phyloP scores from a whole-genome alignment of 1,140 invertebrate species.

The Paraescarpia echinospica region DNA sequence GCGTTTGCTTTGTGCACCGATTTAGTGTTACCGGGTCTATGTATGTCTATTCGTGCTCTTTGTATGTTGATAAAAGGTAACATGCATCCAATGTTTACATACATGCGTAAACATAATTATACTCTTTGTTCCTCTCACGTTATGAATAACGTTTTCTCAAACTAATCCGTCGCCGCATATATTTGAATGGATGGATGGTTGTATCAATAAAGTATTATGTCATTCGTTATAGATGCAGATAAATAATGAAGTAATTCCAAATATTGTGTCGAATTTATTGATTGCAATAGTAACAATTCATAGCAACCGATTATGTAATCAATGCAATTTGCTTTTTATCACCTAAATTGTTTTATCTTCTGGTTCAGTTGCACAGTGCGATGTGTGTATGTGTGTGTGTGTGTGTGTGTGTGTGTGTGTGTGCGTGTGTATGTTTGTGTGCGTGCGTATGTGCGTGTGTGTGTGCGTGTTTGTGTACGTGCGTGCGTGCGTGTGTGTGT shows the following conservation, averaged over 20 bases:
- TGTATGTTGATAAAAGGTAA: too few relatives aligned
- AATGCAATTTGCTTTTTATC: background rate
- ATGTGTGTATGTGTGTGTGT: too few relatives aligned
- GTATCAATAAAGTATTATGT: too few relatives aligned
- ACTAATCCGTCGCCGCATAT: too few relatives aligned
- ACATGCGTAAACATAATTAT: too few relatives aligned
- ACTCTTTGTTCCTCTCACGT: too few relatives aligned
- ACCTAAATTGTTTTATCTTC: background rate
- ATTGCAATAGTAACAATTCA: background rate
- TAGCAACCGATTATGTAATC: background rate
- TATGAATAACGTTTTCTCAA: too few relatives aligned
- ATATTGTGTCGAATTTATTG: background rate
- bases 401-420: background rate
- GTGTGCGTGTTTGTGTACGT: background rate
- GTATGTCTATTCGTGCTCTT: too few relatives aligned
- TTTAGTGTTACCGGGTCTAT: too few relatives aligned
- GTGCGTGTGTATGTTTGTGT: background rate
- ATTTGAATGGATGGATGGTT: too few relatives aligned
- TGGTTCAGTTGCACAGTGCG: background rate
- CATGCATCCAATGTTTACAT: too few relatives aligned
- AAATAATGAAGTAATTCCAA: background rate
- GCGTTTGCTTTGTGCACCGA: too few relatives aligned
- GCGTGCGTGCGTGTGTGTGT: background rate
- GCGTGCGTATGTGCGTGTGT: background rate
- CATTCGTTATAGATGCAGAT: background rate